phyloP scores from a whole-genome alignment of 2,888 invertebrate species.

The Ferdinandea cuprea region DNA sequence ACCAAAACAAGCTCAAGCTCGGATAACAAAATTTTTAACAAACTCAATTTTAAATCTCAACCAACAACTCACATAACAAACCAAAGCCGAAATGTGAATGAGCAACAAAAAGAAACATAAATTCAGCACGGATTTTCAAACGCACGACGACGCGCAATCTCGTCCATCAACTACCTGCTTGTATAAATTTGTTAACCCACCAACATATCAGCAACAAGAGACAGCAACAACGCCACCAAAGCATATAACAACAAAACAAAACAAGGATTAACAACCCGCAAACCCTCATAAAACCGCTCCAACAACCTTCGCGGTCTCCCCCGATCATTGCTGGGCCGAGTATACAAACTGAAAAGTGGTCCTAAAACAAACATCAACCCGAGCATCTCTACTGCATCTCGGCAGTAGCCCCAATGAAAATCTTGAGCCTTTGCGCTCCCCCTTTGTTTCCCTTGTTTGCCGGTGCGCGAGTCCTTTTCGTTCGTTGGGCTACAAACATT shows the following conservation, averaged over 20 bases:
- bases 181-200: conserved; percentile 64
- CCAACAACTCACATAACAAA: background rate
- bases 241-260: conserved; percentile 37
- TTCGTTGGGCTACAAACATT: conserved; percentile 75
- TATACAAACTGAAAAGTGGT: conserved; percentile 6
- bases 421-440: conserved; percentile 10
- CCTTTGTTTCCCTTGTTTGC: background rate
- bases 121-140: conserved; percentile 33
- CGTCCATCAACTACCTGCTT: conserved; percentile 66
- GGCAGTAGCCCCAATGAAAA: conserved; percentile 45
- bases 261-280: conserved; percentile 62
- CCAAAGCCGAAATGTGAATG: background rate
- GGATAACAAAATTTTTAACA: background rate
- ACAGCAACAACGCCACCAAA: conserved; percentile 46
- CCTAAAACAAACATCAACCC: conserved; percentile 52
- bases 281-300: conserved; percentile 45
- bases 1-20: no score
- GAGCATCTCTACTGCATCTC: conserved; percentile 22
- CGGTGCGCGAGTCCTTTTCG: conserved; percentile 67
- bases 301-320: conserved; percentile 18
- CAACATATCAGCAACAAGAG: conserved; percentile 45
- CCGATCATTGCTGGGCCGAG: conserved; percentile 2
- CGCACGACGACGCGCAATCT: conserved; percentile 48
- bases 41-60: background rate
- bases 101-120: conserved; percentile 12